Base-by-base conservation (phyloP, 2,888 invertebrate genomes). In the Pseudoips prasinana region DNA sequence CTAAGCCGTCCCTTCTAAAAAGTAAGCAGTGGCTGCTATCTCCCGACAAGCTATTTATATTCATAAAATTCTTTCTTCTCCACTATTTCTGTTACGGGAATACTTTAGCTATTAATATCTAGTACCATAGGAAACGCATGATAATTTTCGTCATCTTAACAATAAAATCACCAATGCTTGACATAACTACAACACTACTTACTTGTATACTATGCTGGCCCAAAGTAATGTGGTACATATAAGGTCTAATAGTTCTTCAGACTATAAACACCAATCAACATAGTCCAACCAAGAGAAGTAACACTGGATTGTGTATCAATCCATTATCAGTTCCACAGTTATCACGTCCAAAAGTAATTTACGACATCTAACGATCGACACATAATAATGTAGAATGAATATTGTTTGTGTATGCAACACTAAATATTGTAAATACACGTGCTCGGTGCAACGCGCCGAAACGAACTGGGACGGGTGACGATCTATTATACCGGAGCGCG, bases 381-480 rank as follows among this genome's bases (percentile, higher is more conserved):
- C 66, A 55, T 60, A 58, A 62, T 51, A 58, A 62, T 51, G 22
- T 14, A 14, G 5, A 14, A 14, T 14, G 2, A 39, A 37, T 37
- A 36, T 47, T 41, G 39, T 39, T 38, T 42, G 14, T 46, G 39
- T 47, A 63, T 64, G 66, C 66, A 71, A 69, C 70, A 68, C 71
- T 41, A 69, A 75, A 66, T 70, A 60, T 68, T 46, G 64, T 64
- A 64, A 71, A 72, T 70, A 74, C 85, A 80, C 84, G 85, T 85
- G 81, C 73, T 65, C 86, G 63, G 71, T 76, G 76, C 86, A 78
- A 68, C 85, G 86, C 82, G 79, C 81, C 85, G 85, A 82, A 84
- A 77, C 78, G 76, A 80, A 88, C 87, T 88, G 87, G 85, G 79
- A 76, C 83, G 78, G 72, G 65, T 73, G 79, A 77, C 83, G 84